These are phyloP conservation scores for Bothrops jararaca DNA, from an alignment of 2,113 vertebrate species.

Conservation along the genomic window DNA sequence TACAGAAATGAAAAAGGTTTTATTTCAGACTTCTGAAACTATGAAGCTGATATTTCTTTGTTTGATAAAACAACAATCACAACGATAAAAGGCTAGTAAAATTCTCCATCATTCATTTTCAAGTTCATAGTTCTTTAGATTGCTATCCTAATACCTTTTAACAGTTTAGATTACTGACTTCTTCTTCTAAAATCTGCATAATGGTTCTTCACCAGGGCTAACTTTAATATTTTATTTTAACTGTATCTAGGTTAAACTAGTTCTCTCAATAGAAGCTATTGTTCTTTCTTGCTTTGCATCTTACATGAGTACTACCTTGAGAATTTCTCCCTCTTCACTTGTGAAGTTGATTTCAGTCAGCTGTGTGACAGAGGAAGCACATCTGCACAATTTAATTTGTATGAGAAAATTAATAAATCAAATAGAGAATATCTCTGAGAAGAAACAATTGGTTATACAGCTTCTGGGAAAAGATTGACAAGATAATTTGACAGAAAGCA, in stretches of 20 bases:
- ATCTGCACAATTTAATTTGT: not conserved
- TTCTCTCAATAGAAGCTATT: not conserved
- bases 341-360: not conserved
- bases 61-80: not conserved
- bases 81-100: not conserved
- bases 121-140: not conserved
- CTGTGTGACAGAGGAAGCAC: not conserved
- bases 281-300: not conserved
- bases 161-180: not conserved
- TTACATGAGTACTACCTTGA: not conserved
- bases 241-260: not conserved
- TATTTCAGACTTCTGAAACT: not conserved
- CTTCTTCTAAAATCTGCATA: not conserved
- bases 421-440: not conserved
- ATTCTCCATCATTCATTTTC: not conserved
- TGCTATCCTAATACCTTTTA: not conserved
- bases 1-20: not conserved
- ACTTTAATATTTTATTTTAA: not conserved
- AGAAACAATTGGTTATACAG: not conserved
- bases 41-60: not conserved
- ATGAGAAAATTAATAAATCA: not conserved
- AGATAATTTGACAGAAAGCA: not conserved
- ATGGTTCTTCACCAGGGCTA: not conserved
- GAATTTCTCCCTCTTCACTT: not conserved
- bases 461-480: not conserved